Percentiles rank a stretch among this genome's conserved stretches.
Evolutionary conservation across 92 coral and sea anemone species (phyloP).

Genomic region (Bergia puertoricense): DNA sequence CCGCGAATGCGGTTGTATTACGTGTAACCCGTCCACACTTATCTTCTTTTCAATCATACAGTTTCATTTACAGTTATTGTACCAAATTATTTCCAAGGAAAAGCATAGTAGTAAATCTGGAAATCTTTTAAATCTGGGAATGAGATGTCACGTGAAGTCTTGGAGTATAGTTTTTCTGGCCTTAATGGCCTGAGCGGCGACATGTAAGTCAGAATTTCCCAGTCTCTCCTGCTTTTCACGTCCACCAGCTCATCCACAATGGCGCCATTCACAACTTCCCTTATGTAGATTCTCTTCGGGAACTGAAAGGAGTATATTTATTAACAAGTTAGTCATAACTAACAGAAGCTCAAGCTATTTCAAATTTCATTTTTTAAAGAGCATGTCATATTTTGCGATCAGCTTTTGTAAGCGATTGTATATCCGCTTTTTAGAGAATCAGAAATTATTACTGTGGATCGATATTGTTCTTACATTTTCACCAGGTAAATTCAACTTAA

Average conservation of each 20-base stretch:
- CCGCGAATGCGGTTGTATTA: no score
- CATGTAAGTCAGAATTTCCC: slow-evolving; percentile 74
- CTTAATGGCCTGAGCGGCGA: slow-evolving; percentile 62
- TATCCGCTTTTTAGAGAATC: no score
- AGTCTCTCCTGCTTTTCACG: slow-evolving; percentile 62
- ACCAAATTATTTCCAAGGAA: slow-evolving; percentile 52
- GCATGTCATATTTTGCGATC: no score
- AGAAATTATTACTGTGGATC: no score
- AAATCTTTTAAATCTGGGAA: slow-evolving; percentile 67
- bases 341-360: background rate
- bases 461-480: no score
- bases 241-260: slow-evolving; percentile 74
- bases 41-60: background rate
- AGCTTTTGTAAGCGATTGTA: no score
- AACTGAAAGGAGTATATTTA: slow-evolving; percentile 41
- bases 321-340: background rate
- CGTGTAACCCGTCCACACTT: background rate
- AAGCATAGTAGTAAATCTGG: slow-evolving; percentile 58
- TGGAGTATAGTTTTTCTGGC: slow-evolving; percentile 6
- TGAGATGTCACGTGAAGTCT: slow-evolving; percentile 26
- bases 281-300: slow-evolving; percentile 75
- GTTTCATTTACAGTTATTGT: background rate
- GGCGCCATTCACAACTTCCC: slow-evolving; percentile 66
- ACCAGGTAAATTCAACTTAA: no score
- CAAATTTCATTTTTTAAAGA: no score